Evolutionary conservation across 2,113 vertebrate species (phyloP).

Genomic region (Ellobius talpinus): DNA sequence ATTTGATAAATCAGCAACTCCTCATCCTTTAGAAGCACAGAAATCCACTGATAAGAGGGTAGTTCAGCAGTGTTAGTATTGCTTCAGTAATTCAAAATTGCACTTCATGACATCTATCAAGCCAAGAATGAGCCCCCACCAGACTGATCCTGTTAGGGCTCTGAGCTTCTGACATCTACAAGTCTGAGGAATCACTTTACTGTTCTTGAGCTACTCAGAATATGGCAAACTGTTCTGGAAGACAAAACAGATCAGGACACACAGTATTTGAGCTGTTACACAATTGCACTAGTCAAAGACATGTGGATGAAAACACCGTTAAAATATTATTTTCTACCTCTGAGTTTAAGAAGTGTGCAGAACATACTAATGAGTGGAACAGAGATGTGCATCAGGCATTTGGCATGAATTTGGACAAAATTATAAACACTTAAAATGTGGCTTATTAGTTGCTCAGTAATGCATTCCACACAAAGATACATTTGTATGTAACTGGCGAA

Average conservation of each 20-base stretch:
- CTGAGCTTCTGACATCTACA: background rate
- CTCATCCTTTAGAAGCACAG: background rate
- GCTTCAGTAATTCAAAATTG: background rate
- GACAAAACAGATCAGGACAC: background rate
- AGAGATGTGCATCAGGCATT: background rate
- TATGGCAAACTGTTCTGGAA: background rate
- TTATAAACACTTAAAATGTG: background rate
- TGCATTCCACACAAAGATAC: background rate
- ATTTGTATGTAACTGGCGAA: background rate
- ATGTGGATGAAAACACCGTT: background rate
- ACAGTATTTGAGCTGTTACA: background rate
- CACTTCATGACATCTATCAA: background rate
- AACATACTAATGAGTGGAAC: background rate
- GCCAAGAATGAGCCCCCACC: background rate
- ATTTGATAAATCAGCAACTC: background rate
- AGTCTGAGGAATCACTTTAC: background rate
- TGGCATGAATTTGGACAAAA: background rate
- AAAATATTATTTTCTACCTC: background rate
- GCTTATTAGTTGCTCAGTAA: background rate
- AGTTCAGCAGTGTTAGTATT: background rate
- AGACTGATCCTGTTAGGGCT: background rate
- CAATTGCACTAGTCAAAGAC: constrained; percentile 17
- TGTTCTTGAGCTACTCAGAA: background rate
- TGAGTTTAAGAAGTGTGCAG: background rate
- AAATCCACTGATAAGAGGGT: background rate